phyloP scores from a whole-genome alignment of 30 jellyfish, hydroid and myxozoan genomes.

The Pseudorhiza aurosa region DNA sequence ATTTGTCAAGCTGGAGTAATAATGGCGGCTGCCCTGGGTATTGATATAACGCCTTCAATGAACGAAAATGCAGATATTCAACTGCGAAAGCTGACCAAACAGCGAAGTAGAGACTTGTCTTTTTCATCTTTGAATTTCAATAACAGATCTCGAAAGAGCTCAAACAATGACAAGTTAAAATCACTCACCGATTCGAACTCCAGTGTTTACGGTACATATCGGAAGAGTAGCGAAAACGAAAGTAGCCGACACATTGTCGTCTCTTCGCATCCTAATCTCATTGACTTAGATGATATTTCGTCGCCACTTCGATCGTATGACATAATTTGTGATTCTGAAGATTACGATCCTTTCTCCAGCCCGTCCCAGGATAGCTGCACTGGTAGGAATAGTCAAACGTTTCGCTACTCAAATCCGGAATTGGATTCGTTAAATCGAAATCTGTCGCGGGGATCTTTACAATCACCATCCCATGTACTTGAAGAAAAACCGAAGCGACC shows the following conservation, averaged over 20 bases:
- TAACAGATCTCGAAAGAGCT: conserved; percentile 47
- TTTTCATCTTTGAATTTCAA: conserved; percentile 53
- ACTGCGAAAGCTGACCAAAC: conserved; percentile 58
- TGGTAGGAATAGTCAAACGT: conserved; percentile 12
- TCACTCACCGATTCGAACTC: conserved; percentile 55
- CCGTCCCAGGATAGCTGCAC: conserved; percentile 65
- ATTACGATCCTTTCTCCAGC: conserved; percentile 70
- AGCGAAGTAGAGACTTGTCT: conserved; percentile 70
- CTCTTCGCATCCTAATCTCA: conserved; percentile 71
- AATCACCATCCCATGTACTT: conserved; percentile 37
- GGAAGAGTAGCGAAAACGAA: conserved; percentile 46
- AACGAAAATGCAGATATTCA: conserved; percentile 78
- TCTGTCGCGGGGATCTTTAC: conserved; percentile 42
- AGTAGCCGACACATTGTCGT: conserved; percentile 19
- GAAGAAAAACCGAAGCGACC: conserved; percentile 80
- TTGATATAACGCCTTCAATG: conserved; percentile 69
- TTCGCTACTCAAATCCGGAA: conserved; percentile 68
- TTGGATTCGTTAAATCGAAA: conserved; percentile 61
- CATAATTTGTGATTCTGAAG: conserved; percentile 68
- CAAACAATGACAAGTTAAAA: conserved; percentile 61
- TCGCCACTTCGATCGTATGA: conserved; percentile 68
- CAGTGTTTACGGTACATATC: conserved; percentile 87
- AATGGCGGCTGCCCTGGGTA: conserved; percentile 93
- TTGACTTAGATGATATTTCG: conserved; percentile 66
- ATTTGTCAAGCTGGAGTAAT: conserved; percentile 92